Evolutionary conservation across 1,140 invertebrate genomes (phyloP), one percentile per base, ranked within the genome.

Genomic region (Babylonia areolata): DNA sequence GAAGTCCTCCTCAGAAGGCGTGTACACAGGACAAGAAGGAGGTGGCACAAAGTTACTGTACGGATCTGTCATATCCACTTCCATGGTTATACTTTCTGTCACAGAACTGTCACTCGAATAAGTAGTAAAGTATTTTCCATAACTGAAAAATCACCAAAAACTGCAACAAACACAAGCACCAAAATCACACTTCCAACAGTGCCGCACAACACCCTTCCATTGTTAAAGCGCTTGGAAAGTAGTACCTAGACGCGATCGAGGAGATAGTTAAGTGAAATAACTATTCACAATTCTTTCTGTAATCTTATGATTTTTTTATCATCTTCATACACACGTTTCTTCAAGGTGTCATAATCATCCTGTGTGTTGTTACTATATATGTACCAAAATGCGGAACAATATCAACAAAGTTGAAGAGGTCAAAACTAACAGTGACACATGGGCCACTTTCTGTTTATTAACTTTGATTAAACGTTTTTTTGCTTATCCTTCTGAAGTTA

Each of bases 1-100:
- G 91, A 98, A 98, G 94, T 98, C 97, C 92, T 97, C 97, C 91
- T 97, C 97, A 0, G 96, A 96, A 6, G 98, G 98, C 92, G 97
- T 96, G 94, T 98, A 99, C 0, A 97, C 96, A 3, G 97, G 97
- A 28, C 97, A 97, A 92, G 98, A 97, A 0, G 97, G 96, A 84
- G 94, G 94, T 58, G 94, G 91, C 75, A 89, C 86, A 88, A 95
- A 95, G 71, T 91, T 91, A 64, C 82, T 54, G 83, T 92, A 92
- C 78, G 90, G 88, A 85, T 93, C 91, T 84, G 92, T 89, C 80
- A 75, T 35, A 40, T 87, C 85, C 69, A 42, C 31, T 75, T 84
- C 75, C 82, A 87, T 85, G 12, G 20, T 81, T 51, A 73, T 39
- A 73, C 40, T 71, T 35, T 31, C 35, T 79, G 33, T 86, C 64